phyloP scores from a whole-genome alignment of 2,888 invertebrate genomes.

The Zaprionus lineosus region DNA sequence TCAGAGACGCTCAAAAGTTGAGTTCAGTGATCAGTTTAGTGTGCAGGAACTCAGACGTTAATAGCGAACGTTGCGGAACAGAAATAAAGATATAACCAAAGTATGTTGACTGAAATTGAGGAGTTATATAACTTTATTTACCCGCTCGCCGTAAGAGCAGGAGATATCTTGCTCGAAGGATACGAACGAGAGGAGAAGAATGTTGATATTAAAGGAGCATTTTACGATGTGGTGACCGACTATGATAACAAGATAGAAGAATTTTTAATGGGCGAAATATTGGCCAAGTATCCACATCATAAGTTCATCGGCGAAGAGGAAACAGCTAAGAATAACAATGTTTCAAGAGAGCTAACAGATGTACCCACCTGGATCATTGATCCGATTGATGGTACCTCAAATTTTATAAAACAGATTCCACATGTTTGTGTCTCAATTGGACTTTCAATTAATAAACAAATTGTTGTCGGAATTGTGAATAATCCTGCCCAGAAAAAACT shows the following conservation, averaged over 20 bases:
- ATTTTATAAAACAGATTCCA: conserved; percentile 89
- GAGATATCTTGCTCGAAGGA: conserved; percentile 80
- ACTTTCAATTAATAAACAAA: conserved; percentile 84
- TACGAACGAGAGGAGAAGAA: conserved; percentile 73
- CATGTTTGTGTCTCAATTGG: conserved; percentile 88
- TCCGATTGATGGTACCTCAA: conserved; percentile 94
- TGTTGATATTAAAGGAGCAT: conserved; percentile 84
- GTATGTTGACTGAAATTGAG: conserved; percentile 70
- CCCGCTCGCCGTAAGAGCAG: conserved; percentile 79
- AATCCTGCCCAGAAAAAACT: conserved; percentile 88
- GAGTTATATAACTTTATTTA: conserved; percentile 79
- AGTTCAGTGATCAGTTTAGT: conserved; percentile 28
- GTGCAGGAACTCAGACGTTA: conserved; percentile 1
- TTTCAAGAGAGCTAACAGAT: conserved; percentile 86
- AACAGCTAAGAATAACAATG: conserved; percentile 80
- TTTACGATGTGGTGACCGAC: conserved; percentile 90
- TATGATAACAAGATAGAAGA: conserved; percentile 90
- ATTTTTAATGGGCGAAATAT: conserved; percentile 85
- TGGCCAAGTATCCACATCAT: conserved; percentile 85
- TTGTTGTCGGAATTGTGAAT: conserved; percentile 88
- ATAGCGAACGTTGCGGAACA: conserved; percentile 6
- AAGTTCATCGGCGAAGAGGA: conserved; percentile 90
- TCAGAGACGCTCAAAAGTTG: conserved; percentile 12
- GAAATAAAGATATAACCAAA: background rate
- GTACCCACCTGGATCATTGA: conserved; percentile 93